These are phyloP conservation scores for Amphilophus citrinellus DNA, from an alignment of 2,113 vertebrate species.

Conservation along the genomic window DNA sequence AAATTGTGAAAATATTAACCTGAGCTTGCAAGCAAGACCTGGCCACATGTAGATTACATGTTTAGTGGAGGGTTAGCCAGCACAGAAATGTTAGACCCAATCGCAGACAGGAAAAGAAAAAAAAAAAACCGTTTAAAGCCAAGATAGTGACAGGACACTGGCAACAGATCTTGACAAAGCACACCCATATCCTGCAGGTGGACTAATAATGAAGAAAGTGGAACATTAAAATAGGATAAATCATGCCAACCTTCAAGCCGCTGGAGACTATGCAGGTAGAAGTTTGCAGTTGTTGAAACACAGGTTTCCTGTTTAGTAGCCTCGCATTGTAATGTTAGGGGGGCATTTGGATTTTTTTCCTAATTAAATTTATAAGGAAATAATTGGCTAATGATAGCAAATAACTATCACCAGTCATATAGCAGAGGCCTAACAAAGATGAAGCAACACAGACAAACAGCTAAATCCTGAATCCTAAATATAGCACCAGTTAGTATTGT, in stretches of 20 bases:
- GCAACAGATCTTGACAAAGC: constrained; percentile 12
- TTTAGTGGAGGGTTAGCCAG: neutral
- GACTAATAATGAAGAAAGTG: neutral
- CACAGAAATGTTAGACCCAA: constrained; percentile 5
- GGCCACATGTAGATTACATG: constrained; percentile 22
- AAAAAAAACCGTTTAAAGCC: neutral
- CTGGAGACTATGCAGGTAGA: neutral
- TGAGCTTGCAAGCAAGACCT: constrained; percentile 46
- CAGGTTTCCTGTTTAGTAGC: constrained; percentile 22
- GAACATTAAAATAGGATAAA: neutral
- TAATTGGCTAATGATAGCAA: constrained; percentile 6
- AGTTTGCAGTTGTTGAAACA: constrained; percentile 17
- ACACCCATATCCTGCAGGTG: constrained; percentile 25
- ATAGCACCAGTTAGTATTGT: constrained; percentile 89
- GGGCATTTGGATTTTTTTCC: neutral
- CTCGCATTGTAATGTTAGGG: constrained; percentile 59
- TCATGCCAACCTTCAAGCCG: neutral
- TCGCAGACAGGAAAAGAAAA: neutral
- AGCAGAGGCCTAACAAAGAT: constrained; percentile 50
- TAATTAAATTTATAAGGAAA: constrained; percentile 63
- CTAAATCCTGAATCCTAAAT: constrained; percentile 78
- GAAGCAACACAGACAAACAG: constrained; percentile 74
- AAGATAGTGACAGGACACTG: neutral
- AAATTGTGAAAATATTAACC: constrained; percentile 35
- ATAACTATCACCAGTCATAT: constrained; percentile 25